Evolutionary conservation across 2,113 vertebrate genomes (phyloP), one percentile per base, ranked within the genome.

Genomic region (Struthio camelus): DNA sequence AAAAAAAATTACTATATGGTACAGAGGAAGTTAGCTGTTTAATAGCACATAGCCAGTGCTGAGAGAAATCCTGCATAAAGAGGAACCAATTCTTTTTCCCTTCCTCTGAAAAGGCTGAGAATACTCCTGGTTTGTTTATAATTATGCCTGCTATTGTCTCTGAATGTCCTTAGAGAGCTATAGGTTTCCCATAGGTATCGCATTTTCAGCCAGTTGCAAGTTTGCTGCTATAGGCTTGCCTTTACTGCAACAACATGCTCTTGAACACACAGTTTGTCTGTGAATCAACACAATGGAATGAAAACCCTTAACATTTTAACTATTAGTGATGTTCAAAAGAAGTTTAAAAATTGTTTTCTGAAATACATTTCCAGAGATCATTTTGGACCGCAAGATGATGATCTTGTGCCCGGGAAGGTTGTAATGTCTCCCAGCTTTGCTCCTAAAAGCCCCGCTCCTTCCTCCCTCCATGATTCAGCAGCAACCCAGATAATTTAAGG

Each of bases 311-410:
- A 54, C 2, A 9, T 25, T 85, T 79, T 66, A 61, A 25, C 36
- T 38, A 19, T 58, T 72, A 24, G 30, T 9, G 25, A 66, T 50
- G 46, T 23, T 77, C 54, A 42, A 66, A 71, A 65, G 58, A 87
- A 54, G 19, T 72, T 73, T 36, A 32, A 80, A 79, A 87, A 50
- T 46, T 28, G 36, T 69, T 75, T 53, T 30, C 88, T 84, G 56
- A 42, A 90, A 64, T 36, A 3, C 25, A 85, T 69, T 93, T 90
- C 51, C 77, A 94, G 88, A 59, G 88, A 93, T 81, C 70, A 50
- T 30, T 34, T 25, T 53, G 85, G 65, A 70, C 38, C 40, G 59
- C 1, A 4, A 80, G 72, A 89, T 10, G 25, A 94, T 19, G 83
- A 51, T 81, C 61, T 9, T 5, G 56, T 18, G 51, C 48, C 78